Evolutionary conservation across 2,888 invertebrate species (phyloP).

Genomic region (Dryobota labecula): DNA sequence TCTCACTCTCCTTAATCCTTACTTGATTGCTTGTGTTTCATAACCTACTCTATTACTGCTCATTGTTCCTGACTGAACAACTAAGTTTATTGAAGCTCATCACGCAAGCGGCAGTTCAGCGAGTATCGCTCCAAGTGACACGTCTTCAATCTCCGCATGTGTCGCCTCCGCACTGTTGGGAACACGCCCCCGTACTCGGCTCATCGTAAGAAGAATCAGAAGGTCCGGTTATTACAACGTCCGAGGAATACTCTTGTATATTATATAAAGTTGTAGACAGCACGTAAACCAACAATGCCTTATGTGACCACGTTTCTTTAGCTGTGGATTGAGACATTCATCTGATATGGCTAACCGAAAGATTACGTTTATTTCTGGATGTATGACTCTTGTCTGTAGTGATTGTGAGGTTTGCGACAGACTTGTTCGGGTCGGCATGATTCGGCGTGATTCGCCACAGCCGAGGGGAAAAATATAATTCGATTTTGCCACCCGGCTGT

Average conservation of each 20-base stretch:
- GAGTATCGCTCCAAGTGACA: conserved; percentile 18
- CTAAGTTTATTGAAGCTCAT: background rate
- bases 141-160: conserved; percentile 30
- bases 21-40: background rate
- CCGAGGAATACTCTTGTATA: background rate
- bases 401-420: background rate
- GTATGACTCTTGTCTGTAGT: background rate
- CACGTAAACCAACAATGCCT: background rate
- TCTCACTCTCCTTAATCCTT: background rate
- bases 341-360: background rate
- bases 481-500: background rate
- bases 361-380: background rate
- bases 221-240: background rate
- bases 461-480: background rate
- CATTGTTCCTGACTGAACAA: background rate
- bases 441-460: background rate
- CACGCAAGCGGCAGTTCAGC: background rate
- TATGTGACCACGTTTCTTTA: background rate
- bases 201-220: conserved; percentile 3
- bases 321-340: background rate
- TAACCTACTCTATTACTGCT: background rate
- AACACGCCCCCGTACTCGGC: background rate
- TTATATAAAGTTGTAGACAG: background rate
- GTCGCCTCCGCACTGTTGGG: background rate
- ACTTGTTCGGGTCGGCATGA: background rate